phyloP scores from a whole-genome alignment of 2,888 invertebrate genomes.

The Idaea biselata region DNA sequence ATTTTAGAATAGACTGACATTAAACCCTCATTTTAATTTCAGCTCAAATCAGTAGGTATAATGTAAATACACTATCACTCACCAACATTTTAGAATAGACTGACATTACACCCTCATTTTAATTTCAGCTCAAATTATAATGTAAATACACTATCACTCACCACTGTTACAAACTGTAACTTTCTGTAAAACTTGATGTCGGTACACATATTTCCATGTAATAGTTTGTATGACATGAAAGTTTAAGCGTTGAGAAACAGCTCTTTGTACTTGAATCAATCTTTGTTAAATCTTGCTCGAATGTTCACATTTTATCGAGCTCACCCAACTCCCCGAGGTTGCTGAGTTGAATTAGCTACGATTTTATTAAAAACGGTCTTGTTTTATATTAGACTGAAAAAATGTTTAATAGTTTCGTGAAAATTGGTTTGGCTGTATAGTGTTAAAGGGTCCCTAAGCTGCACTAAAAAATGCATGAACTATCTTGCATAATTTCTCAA shows the following conservation, averaged over 20 bases:
- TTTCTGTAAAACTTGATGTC: neutral
- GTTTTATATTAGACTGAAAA: neutral
- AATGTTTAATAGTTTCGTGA: constrained; percentile 11
- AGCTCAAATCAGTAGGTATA: too few relatives aligned
- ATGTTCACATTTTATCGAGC: constrained; percentile 20
- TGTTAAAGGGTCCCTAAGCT: constrained; percentile 3
- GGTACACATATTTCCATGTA: neutral
- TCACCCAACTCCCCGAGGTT: constrained; percentile 14
- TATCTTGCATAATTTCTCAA: too few relatives aligned
- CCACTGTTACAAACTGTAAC: neutral
- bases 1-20: too few relatives aligned
- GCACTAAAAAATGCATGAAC: neutral
- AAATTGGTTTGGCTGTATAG: constrained; percentile 21
- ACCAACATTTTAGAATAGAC: too few relatives aligned
- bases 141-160: too few relatives aligned
- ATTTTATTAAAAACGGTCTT: constrained; percentile 6
- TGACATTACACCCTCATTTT: too few relatives aligned
- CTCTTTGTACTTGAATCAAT: constrained; percentile 23
- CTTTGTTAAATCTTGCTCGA: constrained; percentile 20
- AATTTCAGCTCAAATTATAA: too few relatives aligned
- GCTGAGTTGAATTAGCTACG: constrained; percentile 20
- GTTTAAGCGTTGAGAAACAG: constrained; percentile 15
- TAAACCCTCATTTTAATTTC: too few relatives aligned
- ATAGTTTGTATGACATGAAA: constrained; percentile 4
- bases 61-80: too few relatives aligned